phyloP scores from a whole-genome alignment of 2,797 vertebrate species.

The Ctenochaetus hawaiiensis region DNA sequence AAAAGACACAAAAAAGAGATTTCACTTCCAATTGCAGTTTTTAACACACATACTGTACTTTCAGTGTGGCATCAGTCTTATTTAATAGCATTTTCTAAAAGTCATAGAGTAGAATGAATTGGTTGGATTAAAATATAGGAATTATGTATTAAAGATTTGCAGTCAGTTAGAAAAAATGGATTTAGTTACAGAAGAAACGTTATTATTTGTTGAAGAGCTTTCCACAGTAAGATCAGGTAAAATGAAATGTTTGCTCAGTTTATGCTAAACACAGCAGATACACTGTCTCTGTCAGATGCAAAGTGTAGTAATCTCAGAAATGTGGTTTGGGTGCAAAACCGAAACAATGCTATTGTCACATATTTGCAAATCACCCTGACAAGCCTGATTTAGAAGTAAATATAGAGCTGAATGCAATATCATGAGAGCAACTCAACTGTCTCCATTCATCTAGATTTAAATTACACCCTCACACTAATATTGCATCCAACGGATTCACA shows the following conservation, averaged over 20 bases:
- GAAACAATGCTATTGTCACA: constrained; percentile 24
- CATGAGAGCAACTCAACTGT: constrained; percentile 31
- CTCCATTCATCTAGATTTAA: constrained; percentile 43
- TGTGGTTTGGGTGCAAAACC: constrained; percentile 24
- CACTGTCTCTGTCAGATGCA: constrained; percentile 13
- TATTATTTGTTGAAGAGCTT: not conserved
- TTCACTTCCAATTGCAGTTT: not conserved
- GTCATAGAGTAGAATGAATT: not conserved
- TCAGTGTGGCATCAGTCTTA: not conserved
- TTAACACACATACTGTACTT: not conserved
- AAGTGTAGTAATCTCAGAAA: constrained; percentile 21
- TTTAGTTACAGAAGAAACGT: not conserved
- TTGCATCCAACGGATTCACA: constrained; percentile 44
- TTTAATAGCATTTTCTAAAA: not conserved
- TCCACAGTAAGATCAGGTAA: constrained; percentile 5
- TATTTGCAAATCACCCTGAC: constrained; percentile 27
- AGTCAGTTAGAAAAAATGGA: not conserved
- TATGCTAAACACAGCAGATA: constrained; percentile 7
- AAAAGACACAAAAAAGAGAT: not conserved
- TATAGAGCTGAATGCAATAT: constrained; percentile 43
- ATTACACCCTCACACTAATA: constrained; percentile 53
- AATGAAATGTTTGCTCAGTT: constrained; percentile 27
- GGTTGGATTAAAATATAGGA: constrained; percentile 3
- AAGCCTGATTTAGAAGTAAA: constrained; percentile 40
- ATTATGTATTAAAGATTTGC: not conserved